These are phyloP conservation scores for Leptinotarsa defecta DNA, from an alignment of 1,140 invertebrate species.

Conservation along the genomic window DNA sequence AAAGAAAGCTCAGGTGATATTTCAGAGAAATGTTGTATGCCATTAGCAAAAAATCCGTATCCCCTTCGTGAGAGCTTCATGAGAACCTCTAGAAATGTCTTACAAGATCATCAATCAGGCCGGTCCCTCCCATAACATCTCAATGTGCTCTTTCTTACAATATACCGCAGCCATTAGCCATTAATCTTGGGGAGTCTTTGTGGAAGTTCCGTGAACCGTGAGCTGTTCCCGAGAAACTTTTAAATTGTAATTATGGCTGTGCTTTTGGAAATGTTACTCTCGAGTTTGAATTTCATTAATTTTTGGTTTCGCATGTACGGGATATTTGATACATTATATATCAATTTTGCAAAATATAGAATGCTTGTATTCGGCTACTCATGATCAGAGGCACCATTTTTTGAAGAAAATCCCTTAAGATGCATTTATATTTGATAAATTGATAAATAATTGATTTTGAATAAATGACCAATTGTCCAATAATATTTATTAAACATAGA, in stretches of 20 bases:
- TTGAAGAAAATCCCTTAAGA: neutral
- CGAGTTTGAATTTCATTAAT: neutral
- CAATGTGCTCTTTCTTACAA: slow-evolving; percentile 26
- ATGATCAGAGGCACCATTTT: neutral
- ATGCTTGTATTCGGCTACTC: no score
- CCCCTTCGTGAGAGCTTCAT: slow-evolving; percentile 27
- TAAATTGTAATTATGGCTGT: slow-evolving; percentile 25
- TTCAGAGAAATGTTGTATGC: slow-evolving; percentile 12
- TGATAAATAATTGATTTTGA: no score
- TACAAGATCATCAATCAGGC: slow-evolving; percentile 26
- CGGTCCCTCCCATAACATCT: slow-evolving; percentile 26
- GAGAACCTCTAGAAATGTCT: slow-evolving; percentile 28
- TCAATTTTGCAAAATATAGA: no score
- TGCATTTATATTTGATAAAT: no score
- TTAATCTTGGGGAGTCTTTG: slow-evolving; percentile 21
- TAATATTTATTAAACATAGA: no score
- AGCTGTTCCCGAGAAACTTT: slow-evolving; percentile 18
- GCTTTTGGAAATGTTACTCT: slow-evolving; percentile 14
- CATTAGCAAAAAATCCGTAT: slow-evolving; percentile 27
- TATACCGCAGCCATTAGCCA: slow-evolving; percentile 28
- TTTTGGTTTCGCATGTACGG: neutral
- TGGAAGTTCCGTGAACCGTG: slow-evolving; percentile 22
- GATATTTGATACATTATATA: neutral
- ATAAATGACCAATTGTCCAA: no score
- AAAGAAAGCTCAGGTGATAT: slow-evolving; percentile 25